Evolutionary conservation across 2,113 vertebrate species (phyloP), one percentile per base, ranked within the genome.

Genomic region (Dasyornis broadbenti): DNA sequence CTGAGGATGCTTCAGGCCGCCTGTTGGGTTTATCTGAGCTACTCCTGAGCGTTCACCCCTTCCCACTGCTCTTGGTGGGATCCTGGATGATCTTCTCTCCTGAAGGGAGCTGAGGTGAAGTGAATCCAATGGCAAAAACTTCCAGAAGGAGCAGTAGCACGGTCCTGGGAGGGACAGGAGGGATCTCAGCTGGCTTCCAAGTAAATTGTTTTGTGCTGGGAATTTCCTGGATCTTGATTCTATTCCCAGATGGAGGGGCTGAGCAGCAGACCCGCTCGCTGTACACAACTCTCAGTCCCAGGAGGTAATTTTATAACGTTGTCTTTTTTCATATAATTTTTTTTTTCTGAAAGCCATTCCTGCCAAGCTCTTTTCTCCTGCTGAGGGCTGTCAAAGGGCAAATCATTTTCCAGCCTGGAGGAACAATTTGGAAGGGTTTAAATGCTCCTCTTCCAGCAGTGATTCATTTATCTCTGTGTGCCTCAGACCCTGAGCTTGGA

Each of bases 391-490:
- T 40, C 33, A 33, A 37, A 47, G 14, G 5, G 1, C 35, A 28
- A 35, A 14, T 64, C 21, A 3, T 65, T 71, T 66, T 61, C 28
- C 37, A 30, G 8, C 20, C 47, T 54, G 79, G 27, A 45, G 44
- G 44, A 45, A 15, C 20, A 10, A 44, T 79, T 64, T 22, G 50
- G 21, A 30, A 39, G 42, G n/a, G 20, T 59, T 56, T 45, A 45
- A 50, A 52, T 30, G 39, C 12, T 44, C 10, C 61, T 77, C 50
- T 85, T 33, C 50, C 49, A 54, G 64, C 19, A 44, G n/a, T 5
- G 11, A 87, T n/a, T 13, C 22, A 16, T 66, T 83, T 30, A 37
- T 49, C 35, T 54, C 31, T 0, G 0, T 0, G 0, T 40, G 31
- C 16, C 10, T 24, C 54, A 73, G 20, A 39, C 7, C 7, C 31